A percentile compares a stretch with the other conserved stretches of the same genome.
phyloP scores from a whole-genome alignment of 2,113 vertebrate species.

The Amphiprion ocellaris region DNA sequence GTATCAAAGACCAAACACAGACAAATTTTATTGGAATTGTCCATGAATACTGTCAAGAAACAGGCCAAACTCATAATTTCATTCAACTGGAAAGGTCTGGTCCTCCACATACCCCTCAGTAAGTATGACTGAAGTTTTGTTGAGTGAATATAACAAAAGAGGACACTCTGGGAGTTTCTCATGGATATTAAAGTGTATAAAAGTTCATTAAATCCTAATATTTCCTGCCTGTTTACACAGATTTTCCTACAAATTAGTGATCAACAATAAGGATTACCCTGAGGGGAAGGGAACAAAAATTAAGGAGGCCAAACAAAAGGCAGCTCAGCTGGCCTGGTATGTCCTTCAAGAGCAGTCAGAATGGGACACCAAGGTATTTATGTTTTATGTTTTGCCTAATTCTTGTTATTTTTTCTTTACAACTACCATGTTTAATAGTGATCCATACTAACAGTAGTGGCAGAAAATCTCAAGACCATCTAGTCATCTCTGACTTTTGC shows the following conservation, averaged over 20 bases:
- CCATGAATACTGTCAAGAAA: slow-evolving; percentile 24
- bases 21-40: too few species aligned
- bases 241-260: slow-evolving; percentile 69
- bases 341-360: slow-evolving; percentile 50
- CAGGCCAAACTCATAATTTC: fast-evolving
- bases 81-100: slow-evolving; percentile 23
- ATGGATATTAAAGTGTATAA: too few species aligned
- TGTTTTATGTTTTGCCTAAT: too few species aligned
- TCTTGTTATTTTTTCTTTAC: too few species aligned
- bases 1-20: too few species aligned
- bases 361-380: slow-evolving; percentile 70
- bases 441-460: too few species aligned
- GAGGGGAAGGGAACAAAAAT: slow-evolving; percentile 48
- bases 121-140: slow-evolving; percentile 38
- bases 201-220: too few species aligned
- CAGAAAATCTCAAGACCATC: too few species aligned
- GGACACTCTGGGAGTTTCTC: too few species aligned
- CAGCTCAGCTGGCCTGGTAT: slow-evolving; percentile 70
- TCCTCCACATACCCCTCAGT: slow-evolving; percentile 54
- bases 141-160: too few species aligned
- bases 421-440: too few species aligned
- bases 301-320: slow-evolving; percentile 63
- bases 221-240: slow-evolving; percentile 42
- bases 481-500: too few species aligned
- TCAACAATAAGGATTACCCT: slow-evolving; percentile 60